phyloP scores from a whole-genome alignment of 1,140 invertebrate genomes.

The Drosophila nigromelanica region DNA sequence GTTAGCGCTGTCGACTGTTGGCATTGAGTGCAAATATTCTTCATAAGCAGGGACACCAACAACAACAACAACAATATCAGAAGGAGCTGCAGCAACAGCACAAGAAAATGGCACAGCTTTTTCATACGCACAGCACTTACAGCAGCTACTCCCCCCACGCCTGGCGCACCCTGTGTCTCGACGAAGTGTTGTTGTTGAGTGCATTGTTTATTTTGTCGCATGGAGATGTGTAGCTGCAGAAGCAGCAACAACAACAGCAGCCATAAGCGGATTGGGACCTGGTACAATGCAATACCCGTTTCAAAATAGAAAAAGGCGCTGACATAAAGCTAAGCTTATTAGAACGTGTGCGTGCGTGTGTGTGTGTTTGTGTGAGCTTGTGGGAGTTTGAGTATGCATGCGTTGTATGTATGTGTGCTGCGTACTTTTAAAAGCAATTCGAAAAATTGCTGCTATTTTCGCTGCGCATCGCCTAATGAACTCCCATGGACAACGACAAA shows the following conservation, averaged over 20 bases:
- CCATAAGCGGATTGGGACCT: constrained; percentile 74
- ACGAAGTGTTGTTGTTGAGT: constrained; percentile 54
- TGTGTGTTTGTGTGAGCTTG: constrained; percentile 7
- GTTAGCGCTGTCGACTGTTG: constrained; percentile 57
- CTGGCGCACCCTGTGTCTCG: not conserved
- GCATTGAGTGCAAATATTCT: constrained; percentile 56
- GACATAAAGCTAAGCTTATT: constrained; percentile 51
- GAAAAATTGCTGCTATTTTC: constrained; percentile 47
- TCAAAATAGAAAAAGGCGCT: constrained; percentile 58
- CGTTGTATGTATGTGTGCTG: not conserved
- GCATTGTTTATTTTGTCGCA: constrained; percentile 64
- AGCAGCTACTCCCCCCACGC: not conserved
- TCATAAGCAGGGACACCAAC: constrained; percentile 37
- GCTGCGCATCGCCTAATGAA: constrained; percentile 54
- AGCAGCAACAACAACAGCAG: constrained; percentile 27
- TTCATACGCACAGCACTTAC: constrained; percentile 68
- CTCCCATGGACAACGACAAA: constrained; percentile 50
- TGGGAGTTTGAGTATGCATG: constrained; percentile 3
- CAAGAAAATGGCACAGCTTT: constrained; percentile 61
- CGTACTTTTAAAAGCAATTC: constrained; percentile 67
- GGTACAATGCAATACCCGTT: constrained; percentile 75
- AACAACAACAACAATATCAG: constrained; percentile 6
- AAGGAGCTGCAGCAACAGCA: too few species aligned
- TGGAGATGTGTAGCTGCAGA: constrained; percentile 13
- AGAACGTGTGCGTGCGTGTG: constrained; percentile 2